phyloP scores from a whole-genome alignment of 2,888 invertebrate species.

The Cheilosia scutellata region DNA sequence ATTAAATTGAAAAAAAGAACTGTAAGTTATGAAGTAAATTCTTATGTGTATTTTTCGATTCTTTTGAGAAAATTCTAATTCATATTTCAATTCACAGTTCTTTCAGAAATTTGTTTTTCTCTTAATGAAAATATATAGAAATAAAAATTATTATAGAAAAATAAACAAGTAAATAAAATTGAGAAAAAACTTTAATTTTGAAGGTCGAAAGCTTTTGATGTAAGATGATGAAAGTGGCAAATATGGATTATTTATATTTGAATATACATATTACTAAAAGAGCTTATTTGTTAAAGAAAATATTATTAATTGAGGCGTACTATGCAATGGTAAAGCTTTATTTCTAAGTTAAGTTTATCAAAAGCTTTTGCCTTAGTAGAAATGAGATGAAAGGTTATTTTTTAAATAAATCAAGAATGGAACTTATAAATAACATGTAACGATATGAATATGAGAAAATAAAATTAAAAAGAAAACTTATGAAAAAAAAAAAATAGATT shows the following conservation, averaged over 20 bases:
- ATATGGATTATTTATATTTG: conserved; percentile 31
- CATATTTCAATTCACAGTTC: conserved; percentile 62
- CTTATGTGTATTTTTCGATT: conserved; percentile 66
- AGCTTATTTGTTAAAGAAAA: conserved; percentile 29
- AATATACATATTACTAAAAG: conserved; percentile 33
- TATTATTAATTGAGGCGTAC: conserved; percentile 41
- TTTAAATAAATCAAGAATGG: conserved; percentile 10
- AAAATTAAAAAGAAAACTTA: conserved; percentile 32
- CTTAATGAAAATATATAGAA: conserved; percentile 22
- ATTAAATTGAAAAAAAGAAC: conserved; percentile 70
- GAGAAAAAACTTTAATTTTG: conserved; percentile 45
- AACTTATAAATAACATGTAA: conserved; percentile 38
- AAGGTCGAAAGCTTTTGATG: conserved; percentile 75
- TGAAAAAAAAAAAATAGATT: conserved; percentile 19
- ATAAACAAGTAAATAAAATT: conserved; percentile 18
- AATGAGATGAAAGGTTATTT: conserved; percentile 64
- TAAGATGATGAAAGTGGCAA: conserved; percentile 51
- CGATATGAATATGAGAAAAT: conserved; percentile 58
- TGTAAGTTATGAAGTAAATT: conserved; percentile 76
- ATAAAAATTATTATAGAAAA: conserved; percentile 13
- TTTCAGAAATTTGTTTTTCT: conserved; percentile 45
- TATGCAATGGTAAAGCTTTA: conserved; percentile 67
- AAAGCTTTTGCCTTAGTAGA: conserved; percentile 74
- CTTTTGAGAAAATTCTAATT: background rate
- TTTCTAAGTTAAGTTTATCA: conserved; percentile 64